phyloP scores from a whole-genome alignment of 2,888 invertebrate genomes.

The Fabriciana adippe region DNA sequence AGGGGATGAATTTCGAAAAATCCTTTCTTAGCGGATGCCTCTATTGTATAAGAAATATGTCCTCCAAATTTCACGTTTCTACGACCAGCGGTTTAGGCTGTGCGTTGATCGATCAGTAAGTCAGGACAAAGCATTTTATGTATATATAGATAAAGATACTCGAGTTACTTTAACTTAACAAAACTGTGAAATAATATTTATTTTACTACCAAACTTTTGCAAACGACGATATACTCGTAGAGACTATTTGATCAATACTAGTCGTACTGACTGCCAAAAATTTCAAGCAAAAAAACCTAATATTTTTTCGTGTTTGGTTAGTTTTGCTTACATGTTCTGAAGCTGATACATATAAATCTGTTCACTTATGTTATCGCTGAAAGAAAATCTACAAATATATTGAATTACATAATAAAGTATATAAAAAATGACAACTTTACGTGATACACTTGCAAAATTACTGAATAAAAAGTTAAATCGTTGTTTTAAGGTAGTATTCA shows the following conservation, averaged over 20 bases:
- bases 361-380: constrained; percentile 7
- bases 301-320: constrained; percentile 39
- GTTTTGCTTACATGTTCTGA: constrained; percentile 10
- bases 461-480: no score
- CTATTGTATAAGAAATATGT: no score
- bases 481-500: no score
- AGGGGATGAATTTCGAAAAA: no score
- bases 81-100: no score
- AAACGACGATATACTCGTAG: background rate
- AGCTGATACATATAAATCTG: constrained; percentile 6
- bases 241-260: constrained; percentile 38
- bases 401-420: background rate
- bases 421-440: background rate
- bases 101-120: no score
- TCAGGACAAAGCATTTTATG: no score
- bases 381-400: constrained; percentile 6
- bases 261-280: constrained; percentile 37
- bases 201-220: constrained; percentile 1
- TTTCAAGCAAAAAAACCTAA: constrained; percentile 44
- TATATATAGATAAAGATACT: no score
- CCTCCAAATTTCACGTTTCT: no score
- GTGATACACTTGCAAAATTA: no score
- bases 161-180: background rate
- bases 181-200: constrained; percentile 2
- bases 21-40: no score